These are phyloP conservation scores for Microctenopoma lineatum DNA, from an alignment of 2,797 vertebrate species.

Conservation along the genomic window DNA sequence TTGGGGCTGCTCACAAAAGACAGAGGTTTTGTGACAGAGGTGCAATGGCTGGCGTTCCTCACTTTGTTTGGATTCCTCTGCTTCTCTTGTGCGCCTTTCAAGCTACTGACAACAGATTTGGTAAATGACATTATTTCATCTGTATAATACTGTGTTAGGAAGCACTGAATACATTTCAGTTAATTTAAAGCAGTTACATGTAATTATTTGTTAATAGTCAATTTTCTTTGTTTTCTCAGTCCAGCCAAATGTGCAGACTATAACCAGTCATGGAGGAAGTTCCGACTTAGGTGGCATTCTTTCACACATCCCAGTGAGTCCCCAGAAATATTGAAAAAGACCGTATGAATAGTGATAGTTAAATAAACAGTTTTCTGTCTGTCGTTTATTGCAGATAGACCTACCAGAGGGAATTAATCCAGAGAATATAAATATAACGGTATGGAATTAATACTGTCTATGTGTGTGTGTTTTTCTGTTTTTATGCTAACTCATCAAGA, in stretches of 20 bases:
- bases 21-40: neutral
- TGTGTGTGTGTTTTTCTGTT: conserved; percentile 1
- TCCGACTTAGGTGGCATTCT: fast-evolving
- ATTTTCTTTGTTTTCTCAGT: conserved; percentile 21
- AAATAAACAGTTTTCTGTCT: neutral
- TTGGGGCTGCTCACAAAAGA: neutral
- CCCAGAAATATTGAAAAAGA: neutral
- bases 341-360: neutral
- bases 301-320: conserved; percentile 35
- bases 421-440: neutral
- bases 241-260: fast-evolving
- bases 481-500: neutral
- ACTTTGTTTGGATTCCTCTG: conserved; percentile 18
- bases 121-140: conserved; percentile 23
- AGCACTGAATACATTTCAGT: neutral
- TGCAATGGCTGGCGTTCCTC: conserved; percentile 34
- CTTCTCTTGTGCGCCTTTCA: conserved; percentile 35
- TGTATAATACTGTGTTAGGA: neutral
- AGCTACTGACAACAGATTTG: conserved; percentile 15
- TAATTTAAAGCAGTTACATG: neutral
- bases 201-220: neutral
- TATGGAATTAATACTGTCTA: neutral
- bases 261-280: fast-evolving
- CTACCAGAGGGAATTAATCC: conserved; percentile 8
- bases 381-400: conserved; percentile 23